Evolutionary conservation across 2,113 vertebrate species (phyloP).

Genomic region (Lethenteron camtschaticum): DNA sequence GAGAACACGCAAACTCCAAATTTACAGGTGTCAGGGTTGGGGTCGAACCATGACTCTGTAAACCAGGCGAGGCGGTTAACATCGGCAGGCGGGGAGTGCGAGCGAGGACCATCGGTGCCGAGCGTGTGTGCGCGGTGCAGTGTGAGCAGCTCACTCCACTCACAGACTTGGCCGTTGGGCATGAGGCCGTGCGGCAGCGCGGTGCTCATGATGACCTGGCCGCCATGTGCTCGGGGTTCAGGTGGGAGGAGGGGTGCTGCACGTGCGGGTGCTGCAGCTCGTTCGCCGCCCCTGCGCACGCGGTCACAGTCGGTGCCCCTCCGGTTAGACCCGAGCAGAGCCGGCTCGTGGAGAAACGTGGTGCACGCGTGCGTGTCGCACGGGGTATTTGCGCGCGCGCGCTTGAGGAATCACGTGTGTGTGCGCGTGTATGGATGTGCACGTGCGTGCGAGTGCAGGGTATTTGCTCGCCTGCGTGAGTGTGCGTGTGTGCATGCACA

Average conservation of each 20-base stretch:
- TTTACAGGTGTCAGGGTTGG: no score
- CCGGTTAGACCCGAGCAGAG: neutral
- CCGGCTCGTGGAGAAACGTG: neutral
- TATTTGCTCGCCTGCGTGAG: neutral
- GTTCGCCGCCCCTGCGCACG: constrained; percentile 47
- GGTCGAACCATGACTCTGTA: no score
- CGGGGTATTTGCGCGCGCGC: neutral
- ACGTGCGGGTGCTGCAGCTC: constrained; percentile 54
- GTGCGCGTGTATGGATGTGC: neutral
- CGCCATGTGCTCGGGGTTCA: constrained; percentile 88
- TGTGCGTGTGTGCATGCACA: no score
- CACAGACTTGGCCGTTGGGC: constrained; percentile 92
- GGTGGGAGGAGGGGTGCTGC: constrained; percentile 74
- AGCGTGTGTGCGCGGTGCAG: no score
- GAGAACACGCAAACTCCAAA: no score
- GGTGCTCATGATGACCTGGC: constrained; percentile 70
- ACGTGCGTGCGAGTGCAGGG: neutral
- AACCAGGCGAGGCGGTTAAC: no score
- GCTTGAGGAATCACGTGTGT: neutral
- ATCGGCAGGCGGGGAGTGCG: no score
- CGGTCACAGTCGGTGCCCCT: constrained; percentile 1
- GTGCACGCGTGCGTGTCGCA: neutral
- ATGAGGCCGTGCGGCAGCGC: constrained; percentile 50
- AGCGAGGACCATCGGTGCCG: no score
- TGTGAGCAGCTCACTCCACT: constrained; percentile 21